These are phyloP conservation scores for Diplogasteroides magnus DNA, from an alignment of 1,140 invertebrate species.

Conservation along the genomic window DNA sequence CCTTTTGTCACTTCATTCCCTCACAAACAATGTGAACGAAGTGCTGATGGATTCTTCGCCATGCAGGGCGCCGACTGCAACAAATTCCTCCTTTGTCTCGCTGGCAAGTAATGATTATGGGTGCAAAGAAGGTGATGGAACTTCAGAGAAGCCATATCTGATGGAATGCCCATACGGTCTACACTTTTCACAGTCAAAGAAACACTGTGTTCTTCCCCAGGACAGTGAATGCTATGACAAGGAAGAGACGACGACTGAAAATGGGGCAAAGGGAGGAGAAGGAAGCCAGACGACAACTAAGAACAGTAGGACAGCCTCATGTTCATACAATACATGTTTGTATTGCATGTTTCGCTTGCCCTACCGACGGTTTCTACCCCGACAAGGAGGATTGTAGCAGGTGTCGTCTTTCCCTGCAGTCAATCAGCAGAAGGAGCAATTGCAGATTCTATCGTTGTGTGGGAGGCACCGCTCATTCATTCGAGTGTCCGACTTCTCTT, in stretches of 20 bases:
- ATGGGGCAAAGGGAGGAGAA: too few relatives aligned
- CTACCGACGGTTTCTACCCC: conserved; percentile 22
- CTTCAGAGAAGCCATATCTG: conserved; percentile 21
- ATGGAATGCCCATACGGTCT: conserved; percentile 26
- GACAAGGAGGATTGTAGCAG: conserved; percentile 18
- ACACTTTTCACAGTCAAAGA: conserved; percentile 10
- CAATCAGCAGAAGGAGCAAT: too few relatives aligned
- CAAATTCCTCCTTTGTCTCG: conserved; percentile 27
- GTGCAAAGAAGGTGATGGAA: background rate
- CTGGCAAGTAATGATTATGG: conserved; percentile 11
- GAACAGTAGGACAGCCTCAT: too few relatives aligned
- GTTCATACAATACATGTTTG: too few relatives aligned
- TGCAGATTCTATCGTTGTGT: conserved; percentile 29
- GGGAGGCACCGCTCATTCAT: conserved; percentile 24
- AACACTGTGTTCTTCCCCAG: conserved; percentile 15
- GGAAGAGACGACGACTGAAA: too few relatives aligned
- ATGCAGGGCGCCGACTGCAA: conserved; percentile 7
- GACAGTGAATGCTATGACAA: conserved; percentile 17
- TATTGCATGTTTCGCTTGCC: conserved; percentile 26
- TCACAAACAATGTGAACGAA: conserved; percentile 14
- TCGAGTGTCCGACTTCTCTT: conserved; percentile 24
- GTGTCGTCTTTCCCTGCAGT: background rate
- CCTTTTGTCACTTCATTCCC: background rate
- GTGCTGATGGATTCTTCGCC: conserved; percentile 25
- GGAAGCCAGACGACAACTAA: too few relatives aligned